Base-by-base conservation (phyloP, 2,888 invertebrate species). In the Alcis repandata region DNA sequence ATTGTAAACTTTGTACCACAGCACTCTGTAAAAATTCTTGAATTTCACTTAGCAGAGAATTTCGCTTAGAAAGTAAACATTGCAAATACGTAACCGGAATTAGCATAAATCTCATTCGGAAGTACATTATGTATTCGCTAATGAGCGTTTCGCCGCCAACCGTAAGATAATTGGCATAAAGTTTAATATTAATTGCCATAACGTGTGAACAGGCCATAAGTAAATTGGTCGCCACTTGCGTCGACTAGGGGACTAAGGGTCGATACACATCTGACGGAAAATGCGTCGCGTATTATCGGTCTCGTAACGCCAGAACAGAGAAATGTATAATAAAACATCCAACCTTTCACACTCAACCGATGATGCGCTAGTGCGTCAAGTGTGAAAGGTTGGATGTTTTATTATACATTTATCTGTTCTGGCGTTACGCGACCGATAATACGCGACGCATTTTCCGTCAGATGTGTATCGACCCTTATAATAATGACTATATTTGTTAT, bases 101-200 rank as follows among this genome's bases (percentile, higher is more conserved):
- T 59, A 43, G 15, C 63, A 54, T 54, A 59, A 53, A 27, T 58
- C 63, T 63, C 48, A 59, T 56, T 43, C 36, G 38, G 51, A 40
- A 45, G 49, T 56, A 52, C 64, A 59, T 64, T 56, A 64, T 56
- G 49, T 59, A 59, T 51, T 51, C 56, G 17, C 51, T 65, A 60
- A 60, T 65, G 60, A 65, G 56, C 15, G 51, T 38, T 33, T 56
- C 45, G 45, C 56, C 32, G 45, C 57, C 27, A 59, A 65, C 56
- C 65, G 38, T 60, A 60, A 57, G 45, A 52, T 60, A 65, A 65
- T 65, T 56, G 65, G 59, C 46, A 57, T 65, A 65, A 57, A 65
- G 65, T 60, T 65, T 60, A 65, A 64, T 52, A 60, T 65, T 65
- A 64, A 65, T 65, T 60, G 57, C 27, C 51, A 60, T 57, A 60